Base-by-base conservation (phyloP, 2,888 invertebrate species). In the Chymomyza caudatula region DNA sequence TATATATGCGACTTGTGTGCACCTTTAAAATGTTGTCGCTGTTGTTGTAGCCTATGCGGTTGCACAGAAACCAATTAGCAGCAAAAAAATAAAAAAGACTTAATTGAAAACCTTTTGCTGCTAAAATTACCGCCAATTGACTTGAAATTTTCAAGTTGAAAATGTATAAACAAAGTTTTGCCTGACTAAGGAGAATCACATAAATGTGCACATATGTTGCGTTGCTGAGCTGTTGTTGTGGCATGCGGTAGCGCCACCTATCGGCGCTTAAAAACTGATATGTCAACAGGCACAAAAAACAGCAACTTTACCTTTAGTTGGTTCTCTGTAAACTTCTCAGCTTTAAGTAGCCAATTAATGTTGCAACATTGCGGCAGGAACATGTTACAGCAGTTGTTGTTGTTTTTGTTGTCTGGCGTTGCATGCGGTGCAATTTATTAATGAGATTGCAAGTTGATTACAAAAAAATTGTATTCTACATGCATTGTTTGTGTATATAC, bases 351-450 rank as follows among this genome's bases (percentile, higher is more conserved):
- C 75, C 82, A 82, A 82, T 82, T 82, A 83, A 81, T 81, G 83
- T 77, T 81, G 77, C 76, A 75, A 78, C 78, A 47, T 63, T 47
- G 66, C 70, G 58, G 63, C 77, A 64, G 68, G 71, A 76, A 74
- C 73, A 74, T 81, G 78, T 78, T 83, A 74, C 69, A 63, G 49
- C 19, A 37, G 15, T 22, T 42, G 42, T 49, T 58, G 63, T 52
- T 54, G 51, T n/a, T 51, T 42, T 54, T n/a, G 52, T 19, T 53
- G 23, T 43, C 8, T 37, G 57, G 43, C 65, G 73, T 84, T 77
- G 86, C 88, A 88, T 88, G 87, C 85, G 76, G 88, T 64, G 88
- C 88, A 87, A 88, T 88, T 88, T 88, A 88, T 88, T 88, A 88
- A 88, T 88, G 88, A 88, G 88, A 88, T 88, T 88, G 87, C 71